Conservation (phyloP, 1,140 invertebrate species). For the Saccostrea glomerata region DNA sequence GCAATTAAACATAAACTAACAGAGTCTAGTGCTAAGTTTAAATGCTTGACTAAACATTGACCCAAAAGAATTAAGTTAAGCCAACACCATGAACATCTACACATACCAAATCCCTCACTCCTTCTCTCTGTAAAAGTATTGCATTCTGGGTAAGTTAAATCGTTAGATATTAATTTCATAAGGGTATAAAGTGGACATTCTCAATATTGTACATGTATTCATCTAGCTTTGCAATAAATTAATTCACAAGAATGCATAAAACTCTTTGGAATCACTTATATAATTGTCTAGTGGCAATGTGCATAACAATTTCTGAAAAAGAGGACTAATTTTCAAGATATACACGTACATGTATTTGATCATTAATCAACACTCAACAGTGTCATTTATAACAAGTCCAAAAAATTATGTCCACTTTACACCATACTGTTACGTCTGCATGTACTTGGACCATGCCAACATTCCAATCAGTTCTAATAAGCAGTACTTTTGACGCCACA, state of each 20-base stretch:
- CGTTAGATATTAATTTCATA: neutral
- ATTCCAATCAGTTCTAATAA: neutral
- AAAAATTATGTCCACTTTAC: neutral
- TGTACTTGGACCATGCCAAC: neutral
- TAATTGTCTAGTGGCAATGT: too few relatives aligned
- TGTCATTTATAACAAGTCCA: too few relatives aligned
- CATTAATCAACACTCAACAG: neutral
- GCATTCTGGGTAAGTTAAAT: constrained; percentile 2
- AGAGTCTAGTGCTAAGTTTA: constrained; percentile 11
- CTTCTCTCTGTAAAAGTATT: constrained; percentile 44
- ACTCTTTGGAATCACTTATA: too few relatives aligned
- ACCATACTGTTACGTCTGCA: neutral
- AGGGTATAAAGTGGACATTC: constrained; percentile 5
- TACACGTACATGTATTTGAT: neutral
- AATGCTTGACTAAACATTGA: constrained; percentile 36
- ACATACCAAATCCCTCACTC: constrained; percentile 47
- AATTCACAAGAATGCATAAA: too few relatives aligned
- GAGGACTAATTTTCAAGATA: neutral
- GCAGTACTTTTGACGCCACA: neutral
- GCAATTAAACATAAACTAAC: constrained; percentile 26
- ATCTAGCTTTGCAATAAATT: too few relatives aligned
- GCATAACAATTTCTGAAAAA: neutral
- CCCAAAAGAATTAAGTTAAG: constrained; percentile 26
- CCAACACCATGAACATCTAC: constrained; percentile 18
- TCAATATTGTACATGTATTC: neutral